Percentiles rank a stretch among this genome's conserved stretches.
Evolutionary conservation across 2,797 vertebrate species (phyloP).

Genomic region (Scomberomorus guttatus): DNA sequence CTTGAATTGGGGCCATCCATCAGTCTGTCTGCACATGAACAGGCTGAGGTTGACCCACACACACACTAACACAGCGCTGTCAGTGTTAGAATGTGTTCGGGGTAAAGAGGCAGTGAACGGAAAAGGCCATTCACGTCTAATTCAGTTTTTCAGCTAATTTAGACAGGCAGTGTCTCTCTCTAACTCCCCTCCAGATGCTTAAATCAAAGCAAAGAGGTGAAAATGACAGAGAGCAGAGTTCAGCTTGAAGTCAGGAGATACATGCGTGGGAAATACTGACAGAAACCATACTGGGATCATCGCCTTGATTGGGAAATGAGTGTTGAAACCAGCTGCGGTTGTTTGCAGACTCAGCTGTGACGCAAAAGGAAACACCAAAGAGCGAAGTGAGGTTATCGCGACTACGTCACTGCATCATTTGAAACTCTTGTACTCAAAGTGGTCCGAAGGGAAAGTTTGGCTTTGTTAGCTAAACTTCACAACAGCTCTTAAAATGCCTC

Average conservation of each 20-base stretch:
- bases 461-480: neutral
- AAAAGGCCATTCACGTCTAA: slow-evolving; percentile 55
- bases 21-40: slow-evolving; percentile 24
- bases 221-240: neutral
- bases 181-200: neutral
- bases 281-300: neutral
- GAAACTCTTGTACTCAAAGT: neutral
- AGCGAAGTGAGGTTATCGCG: neutral
- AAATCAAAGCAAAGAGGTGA: neutral
- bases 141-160: neutral
- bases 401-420: neutral
- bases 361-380: neutral
- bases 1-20: slow-evolving; percentile 41
- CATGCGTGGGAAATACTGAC: slow-evolving; percentile 11
- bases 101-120: slow-evolving; percentile 19
- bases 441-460: neutral
- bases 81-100: neutral
- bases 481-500: neutral
- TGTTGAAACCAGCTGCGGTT: neutral
- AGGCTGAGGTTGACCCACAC: slow-evolving; percentile 3
- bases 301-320: neutral
- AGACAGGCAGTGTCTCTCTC: neutral
- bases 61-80: neutral
- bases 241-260: neutral
- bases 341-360: neutral